phyloP scores from a whole-genome alignment of 2,797 vertebrate genomes.

The Botia almorhae region DNA sequence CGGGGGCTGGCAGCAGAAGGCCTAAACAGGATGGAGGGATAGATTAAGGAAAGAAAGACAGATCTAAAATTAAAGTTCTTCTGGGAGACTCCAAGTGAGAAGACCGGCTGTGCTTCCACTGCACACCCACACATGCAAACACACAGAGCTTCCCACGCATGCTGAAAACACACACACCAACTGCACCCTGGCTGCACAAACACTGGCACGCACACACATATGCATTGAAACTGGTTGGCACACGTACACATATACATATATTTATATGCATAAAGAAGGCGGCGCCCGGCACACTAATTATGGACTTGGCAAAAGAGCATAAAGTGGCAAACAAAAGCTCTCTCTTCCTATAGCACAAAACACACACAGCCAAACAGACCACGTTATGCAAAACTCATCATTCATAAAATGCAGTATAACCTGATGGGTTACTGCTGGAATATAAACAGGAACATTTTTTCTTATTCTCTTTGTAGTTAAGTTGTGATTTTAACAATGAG shows the following conservation, averaged over 20 bases:
- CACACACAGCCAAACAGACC: not conserved
- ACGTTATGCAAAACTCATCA: constrained; percentile 26
- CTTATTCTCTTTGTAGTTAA: not conserved
- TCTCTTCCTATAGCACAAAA: constrained; percentile 21
- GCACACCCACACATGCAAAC: constrained; percentile 67
- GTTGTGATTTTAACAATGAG: not conserved
- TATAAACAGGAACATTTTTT: not conserved
- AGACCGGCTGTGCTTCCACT: constrained; percentile 66
- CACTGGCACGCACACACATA: constrained; percentile 37
- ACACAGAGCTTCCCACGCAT: constrained; percentile 56
- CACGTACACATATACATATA: not conserved
- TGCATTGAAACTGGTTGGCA: constrained; percentile 39
- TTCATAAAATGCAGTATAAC: constrained; percentile 18
- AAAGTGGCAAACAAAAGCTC: constrained; percentile 4
- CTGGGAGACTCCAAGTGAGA: constrained; percentile 59
- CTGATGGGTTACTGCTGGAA: not conserved
- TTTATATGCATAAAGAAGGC: constrained; percentile 13
- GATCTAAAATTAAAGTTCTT: constrained; percentile 57
- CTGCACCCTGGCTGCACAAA: constrained; percentile 12
- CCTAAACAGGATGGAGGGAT: constrained; percentile 71
- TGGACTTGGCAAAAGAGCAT: constrained; percentile 15
- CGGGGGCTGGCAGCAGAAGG: constrained; percentile 72
- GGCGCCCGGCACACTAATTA: constrained; percentile 27
- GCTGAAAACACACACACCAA: constrained; percentile 45
- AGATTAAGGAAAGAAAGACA: constrained; percentile 69